A percentile compares a stretch with the other conserved stretches of the same genome.
Conservation (phyloP, 2,113 vertebrate species). For the Nipponia nippon region DNA sequence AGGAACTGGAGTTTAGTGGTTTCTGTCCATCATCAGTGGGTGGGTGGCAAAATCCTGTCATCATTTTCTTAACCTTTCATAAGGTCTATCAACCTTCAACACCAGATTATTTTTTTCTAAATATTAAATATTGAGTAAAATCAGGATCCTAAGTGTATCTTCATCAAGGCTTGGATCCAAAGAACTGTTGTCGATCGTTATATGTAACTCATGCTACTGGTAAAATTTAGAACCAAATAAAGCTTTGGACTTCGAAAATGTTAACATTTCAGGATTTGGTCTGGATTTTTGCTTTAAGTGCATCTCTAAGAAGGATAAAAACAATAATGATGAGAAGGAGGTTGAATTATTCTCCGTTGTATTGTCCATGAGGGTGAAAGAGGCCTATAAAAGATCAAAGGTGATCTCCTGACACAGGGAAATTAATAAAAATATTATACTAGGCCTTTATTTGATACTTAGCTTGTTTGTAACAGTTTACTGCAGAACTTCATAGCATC, state of each 20-base stretch:
- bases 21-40: background rate
- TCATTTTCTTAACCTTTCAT: background rate
- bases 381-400: background rate
- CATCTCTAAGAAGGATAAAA: background rate
- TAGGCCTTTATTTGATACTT: conserved; percentile 3
- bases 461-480: background rate
- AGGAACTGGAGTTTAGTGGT: background rate
- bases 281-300: background rate
- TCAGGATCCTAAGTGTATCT: background rate
- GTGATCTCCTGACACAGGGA: background rate
- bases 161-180: background rate
- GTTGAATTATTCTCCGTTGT: background rate
- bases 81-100: background rate
- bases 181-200: background rate
- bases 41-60: background rate
- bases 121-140: background rate
- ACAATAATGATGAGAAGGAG: background rate
- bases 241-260: background rate
- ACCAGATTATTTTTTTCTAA: background rate
- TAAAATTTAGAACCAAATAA: background rate
- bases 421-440: background rate
- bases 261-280: background rate
- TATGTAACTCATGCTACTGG: background rate
- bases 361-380: background rate
- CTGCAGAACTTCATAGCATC: conserved; percentile 26